A percentile compares a stretch with the other conserved stretches of the same genome.
These are phyloP conservation scores for Diceros bicornis DNA, from an alignment of 2,797 vertebrate species.

Conservation along the genomic window DNA sequence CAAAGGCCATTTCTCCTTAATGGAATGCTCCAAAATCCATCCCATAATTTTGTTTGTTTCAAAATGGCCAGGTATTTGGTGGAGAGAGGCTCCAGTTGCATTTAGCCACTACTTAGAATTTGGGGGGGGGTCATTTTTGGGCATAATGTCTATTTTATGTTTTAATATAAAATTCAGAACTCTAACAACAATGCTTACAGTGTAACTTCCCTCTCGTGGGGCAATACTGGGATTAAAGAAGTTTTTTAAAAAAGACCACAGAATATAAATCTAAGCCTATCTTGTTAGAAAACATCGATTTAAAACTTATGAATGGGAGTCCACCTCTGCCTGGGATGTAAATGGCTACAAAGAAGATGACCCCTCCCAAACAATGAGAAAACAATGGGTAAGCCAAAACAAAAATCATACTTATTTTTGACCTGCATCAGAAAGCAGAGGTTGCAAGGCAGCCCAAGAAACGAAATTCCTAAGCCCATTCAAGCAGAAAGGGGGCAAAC, in stretches of 20 bases:
- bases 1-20: conserved; percentile 45
- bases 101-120: not conserved
- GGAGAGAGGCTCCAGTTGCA: not conserved
- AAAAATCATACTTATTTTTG: not conserved
- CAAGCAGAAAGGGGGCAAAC: not conserved
- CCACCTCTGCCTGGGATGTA: not conserved
- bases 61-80: conserved; percentile 9
- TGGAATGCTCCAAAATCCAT: conserved; percentile 28
- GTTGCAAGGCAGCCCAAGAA: conserved; percentile 24
- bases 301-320: conserved; percentile 47
- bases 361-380: conserved; percentile 46
- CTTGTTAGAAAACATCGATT: conserved; percentile 55
- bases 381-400: not conserved
- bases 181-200: conserved; percentile 37
- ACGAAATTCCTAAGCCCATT: conserved; percentile 40
- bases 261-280: conserved; percentile 58
- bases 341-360: conserved; percentile 2
- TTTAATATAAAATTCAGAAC: conserved; percentile 56
- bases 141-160: not conserved
- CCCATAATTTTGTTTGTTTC: not conserved
- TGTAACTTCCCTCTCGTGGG: conserved; percentile 1
- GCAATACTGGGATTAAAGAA: not conserved
- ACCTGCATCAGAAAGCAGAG: not conserved
- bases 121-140: not conserved
- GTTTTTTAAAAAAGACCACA: conserved; percentile 38